Conservation (phyloP, 2,113 vertebrate genomes). For the Gambusia affinis region DNA sequence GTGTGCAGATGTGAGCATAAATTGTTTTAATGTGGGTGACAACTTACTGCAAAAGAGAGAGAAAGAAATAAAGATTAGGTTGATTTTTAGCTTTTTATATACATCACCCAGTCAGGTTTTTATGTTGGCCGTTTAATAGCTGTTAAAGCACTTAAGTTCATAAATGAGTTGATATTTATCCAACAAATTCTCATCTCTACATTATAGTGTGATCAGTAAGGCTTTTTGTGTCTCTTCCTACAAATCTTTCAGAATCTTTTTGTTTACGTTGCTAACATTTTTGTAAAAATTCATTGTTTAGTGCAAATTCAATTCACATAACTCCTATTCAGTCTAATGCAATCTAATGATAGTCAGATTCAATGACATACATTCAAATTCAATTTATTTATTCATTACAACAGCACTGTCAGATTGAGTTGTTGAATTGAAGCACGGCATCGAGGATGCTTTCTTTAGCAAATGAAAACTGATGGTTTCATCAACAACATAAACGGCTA, state of each 20-base stretch:
- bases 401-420: not conserved
- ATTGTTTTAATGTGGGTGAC: not conserved
- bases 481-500: not conserved
- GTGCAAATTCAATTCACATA: not conserved
- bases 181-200: not conserved
- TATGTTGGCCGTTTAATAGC: too few relatives aligned
- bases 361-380: not conserved
- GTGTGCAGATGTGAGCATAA: slow-evolving; percentile 30
- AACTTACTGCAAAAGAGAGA: not conserved
- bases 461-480: not conserved
- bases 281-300: not conserved
- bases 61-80: not conserved
- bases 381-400: not conserved
- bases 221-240: not conserved
- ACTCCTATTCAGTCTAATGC: too few relatives aligned
- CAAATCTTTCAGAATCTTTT: not conserved
- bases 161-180: not conserved
- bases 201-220: not conserved
- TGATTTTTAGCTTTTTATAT: not conserved
- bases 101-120: not conserved
- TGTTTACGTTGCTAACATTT: not conserved
- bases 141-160: not conserved
- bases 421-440: not conserved
- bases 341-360: not conserved
- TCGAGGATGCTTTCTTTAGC: not conserved